These are phyloP conservation scores for Poecilia velifera DNA, from an alignment of 2,797 vertebrate genomes.

Conservation along the genomic window DNA sequence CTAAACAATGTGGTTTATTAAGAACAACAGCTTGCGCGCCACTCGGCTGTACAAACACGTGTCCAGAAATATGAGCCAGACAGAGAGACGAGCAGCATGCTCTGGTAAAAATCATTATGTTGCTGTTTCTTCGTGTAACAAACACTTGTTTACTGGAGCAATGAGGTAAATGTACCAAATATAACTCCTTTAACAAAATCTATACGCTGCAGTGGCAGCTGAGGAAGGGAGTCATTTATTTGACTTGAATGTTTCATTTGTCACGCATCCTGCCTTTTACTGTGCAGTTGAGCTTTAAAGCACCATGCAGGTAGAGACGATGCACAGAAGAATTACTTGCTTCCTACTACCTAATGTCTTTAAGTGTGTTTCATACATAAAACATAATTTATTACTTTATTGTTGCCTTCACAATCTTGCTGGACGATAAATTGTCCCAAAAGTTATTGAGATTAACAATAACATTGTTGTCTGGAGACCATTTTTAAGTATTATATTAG, in stretches of 20 bases:
- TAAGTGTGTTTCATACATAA: not conserved
- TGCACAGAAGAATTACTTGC: not conserved
- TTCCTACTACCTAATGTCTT: not conserved
- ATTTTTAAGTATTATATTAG: too few species aligned
- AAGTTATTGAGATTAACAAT: too few species aligned
- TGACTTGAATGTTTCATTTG: not conserved
- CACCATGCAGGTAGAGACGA: not conserved
- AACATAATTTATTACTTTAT: not conserved
- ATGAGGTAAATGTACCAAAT: not conserved
- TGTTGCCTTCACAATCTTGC: not conserved
- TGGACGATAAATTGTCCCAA: too few species aligned
- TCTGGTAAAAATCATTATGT: not conserved
- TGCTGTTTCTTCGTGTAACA: not conserved
- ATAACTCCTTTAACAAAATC: not conserved
- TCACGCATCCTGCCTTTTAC: slow-evolving; percentile 2
- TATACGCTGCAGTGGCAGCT: not conserved
- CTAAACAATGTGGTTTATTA: slow-evolving; percentile 12
- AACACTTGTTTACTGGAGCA: slow-evolving; percentile 1
- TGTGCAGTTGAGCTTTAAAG: not conserved
- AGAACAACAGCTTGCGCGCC: not conserved
- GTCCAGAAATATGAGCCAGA: not conserved
- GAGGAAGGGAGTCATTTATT: not conserved
- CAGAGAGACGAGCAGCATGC: not conserved
- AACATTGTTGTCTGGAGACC: too few species aligned
- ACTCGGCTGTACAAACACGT: slow-evolving; percentile 2